phyloP scores from a whole-genome alignment of 1,140 invertebrate species.

The Diprion similis region DNA sequence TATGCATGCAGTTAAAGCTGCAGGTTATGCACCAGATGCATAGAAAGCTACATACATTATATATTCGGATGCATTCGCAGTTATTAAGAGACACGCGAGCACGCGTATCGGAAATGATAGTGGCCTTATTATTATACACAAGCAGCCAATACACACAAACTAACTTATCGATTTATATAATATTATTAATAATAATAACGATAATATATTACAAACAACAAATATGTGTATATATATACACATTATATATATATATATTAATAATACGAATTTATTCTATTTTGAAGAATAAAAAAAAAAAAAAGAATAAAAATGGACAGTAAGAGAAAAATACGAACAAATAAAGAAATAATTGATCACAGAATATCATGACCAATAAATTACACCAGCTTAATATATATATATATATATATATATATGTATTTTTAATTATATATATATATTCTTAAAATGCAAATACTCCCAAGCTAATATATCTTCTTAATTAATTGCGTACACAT shows the following conservation, averaged over 20 bases:
- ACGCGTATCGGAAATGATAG: not conserved
- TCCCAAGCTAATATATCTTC: slow-evolving; percentile 55
- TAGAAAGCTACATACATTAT: not conserved
- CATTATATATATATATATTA: not conserved
- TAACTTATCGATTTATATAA: slow-evolving; percentile 8
- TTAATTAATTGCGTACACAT: slow-evolving; percentile 45
- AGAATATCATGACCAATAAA: slow-evolving; percentile 43
- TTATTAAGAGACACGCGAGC: not conserved
- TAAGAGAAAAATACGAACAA: slow-evolving; percentile 31
- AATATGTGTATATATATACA: slow-evolving; percentile 21
- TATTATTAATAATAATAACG: not conserved
- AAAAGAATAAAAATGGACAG: slow-evolving; percentile 19
- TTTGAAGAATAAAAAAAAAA: slow-evolving; percentile 10
- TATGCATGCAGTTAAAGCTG: too few relatives aligned
- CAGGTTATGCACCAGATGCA: too few relatives aligned
- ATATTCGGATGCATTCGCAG: not conserved
- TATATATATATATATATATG: slow-evolving; percentile 33
- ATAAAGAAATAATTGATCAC: slow-evolving; percentile 11
- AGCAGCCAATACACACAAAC: slow-evolving; percentile 3
- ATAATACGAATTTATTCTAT: not conserved
- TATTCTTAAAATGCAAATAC: slow-evolving; percentile 45
- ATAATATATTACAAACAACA: slow-evolving; percentile 9
- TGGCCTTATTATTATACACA: slow-evolving; percentile 4
- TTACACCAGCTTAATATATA: slow-evolving; percentile 41
- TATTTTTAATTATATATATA: too few relatives aligned